Evolutionary conservation across 2,113 vertebrate species (phyloP).

Genomic region (Oryzias celebensis): DNA sequence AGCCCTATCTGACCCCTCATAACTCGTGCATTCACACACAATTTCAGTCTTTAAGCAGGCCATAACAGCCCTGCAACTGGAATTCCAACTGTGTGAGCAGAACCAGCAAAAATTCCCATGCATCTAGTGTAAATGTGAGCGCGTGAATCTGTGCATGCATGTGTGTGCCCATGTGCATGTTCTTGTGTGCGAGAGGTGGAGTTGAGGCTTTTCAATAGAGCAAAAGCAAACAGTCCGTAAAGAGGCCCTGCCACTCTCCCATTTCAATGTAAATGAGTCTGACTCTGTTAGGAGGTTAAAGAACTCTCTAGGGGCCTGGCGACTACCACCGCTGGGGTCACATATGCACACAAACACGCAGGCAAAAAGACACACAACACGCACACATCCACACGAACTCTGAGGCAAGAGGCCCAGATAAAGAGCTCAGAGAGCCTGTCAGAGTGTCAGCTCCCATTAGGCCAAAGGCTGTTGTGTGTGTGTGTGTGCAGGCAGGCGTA

Average conservation of each 20-base stretch:
- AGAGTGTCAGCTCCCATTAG: constrained; percentile 80
- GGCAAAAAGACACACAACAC: constrained; percentile 31
- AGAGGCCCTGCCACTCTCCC: constrained; percentile 75
- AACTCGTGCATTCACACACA: constrained; percentile 49
- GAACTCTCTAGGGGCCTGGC: constrained; percentile 73
- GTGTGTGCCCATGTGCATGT: constrained; percentile 7
- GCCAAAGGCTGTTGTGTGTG: constrained; percentile 71
- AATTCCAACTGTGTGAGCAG: constrained; percentile 62
- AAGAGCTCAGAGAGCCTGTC: constrained; percentile 79
- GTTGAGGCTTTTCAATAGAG: constrained; percentile 67
- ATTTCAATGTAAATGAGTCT: constrained; percentile 84
- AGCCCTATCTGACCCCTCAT: constrained; percentile 54
- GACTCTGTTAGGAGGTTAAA: constrained; percentile 80
- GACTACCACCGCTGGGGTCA: constrained; percentile 67
- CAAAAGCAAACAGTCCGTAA: constrained; percentile 79
- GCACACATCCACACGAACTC: constrained; percentile 40
- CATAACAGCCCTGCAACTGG: constrained; percentile 46
- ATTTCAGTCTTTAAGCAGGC: constrained; percentile 21
- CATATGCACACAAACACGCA: constrained; percentile 45
- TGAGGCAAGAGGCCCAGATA: constrained; percentile 72
- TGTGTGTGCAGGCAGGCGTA: constrained; percentile 70
- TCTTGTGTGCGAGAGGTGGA: constrained; percentile 50
- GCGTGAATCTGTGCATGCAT: constrained; percentile 22
- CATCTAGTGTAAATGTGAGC: constrained; percentile 28
- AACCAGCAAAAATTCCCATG: constrained; percentile 63